These are phyloP conservation scores for Temnothorax unifasciatus DNA, from an alignment of 2,888 invertebrate species.

Conservation along the genomic window DNA sequence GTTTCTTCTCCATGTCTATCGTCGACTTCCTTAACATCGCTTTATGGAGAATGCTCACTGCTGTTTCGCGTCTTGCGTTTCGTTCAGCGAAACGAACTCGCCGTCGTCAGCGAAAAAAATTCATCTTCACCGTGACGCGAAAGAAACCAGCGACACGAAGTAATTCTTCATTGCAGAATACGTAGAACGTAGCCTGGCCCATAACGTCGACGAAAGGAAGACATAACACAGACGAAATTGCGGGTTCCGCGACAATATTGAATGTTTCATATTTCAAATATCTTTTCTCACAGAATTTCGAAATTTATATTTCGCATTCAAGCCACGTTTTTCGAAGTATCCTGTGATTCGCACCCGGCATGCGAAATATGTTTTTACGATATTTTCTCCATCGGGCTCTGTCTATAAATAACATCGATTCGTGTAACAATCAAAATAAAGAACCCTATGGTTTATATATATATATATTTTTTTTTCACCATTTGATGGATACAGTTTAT, in stretches of 20 bases:
- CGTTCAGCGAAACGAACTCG: constrained; percentile 36
- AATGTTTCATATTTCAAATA: constrained; percentile 19
- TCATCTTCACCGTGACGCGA: constrained; percentile 30
- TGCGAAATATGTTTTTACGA: background rate
- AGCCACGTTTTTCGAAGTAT: background rate
- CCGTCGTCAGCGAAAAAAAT: constrained; percentile 23
- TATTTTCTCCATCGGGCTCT: background rate
- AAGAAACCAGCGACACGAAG: constrained; percentile 10
- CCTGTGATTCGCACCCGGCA: background rate
- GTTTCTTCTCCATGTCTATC: constrained; percentile 10
- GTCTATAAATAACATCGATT: constrained; percentile 2
- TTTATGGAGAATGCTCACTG: constrained; percentile 22
- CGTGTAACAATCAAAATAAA: background rate
- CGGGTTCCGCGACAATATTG: background rate
- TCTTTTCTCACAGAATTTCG: background rate
- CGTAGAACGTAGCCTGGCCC: too few species aligned
- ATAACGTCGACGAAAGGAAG: background rate
- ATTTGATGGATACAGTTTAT: background rate
- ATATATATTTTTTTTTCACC: background rate
- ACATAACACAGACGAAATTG: constrained; percentile 22
- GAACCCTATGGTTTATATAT: background rate
- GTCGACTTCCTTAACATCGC: constrained; percentile 24
- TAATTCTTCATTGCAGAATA: constrained; percentile 34
- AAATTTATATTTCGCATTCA: constrained; percentile 15
- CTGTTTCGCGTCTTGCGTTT: constrained; percentile 29